Evolutionary conservation across 2,113 vertebrate species (phyloP), one percentile per base, ranked within the genome.

Genomic region (Odontophorus gujanensis): DNA sequence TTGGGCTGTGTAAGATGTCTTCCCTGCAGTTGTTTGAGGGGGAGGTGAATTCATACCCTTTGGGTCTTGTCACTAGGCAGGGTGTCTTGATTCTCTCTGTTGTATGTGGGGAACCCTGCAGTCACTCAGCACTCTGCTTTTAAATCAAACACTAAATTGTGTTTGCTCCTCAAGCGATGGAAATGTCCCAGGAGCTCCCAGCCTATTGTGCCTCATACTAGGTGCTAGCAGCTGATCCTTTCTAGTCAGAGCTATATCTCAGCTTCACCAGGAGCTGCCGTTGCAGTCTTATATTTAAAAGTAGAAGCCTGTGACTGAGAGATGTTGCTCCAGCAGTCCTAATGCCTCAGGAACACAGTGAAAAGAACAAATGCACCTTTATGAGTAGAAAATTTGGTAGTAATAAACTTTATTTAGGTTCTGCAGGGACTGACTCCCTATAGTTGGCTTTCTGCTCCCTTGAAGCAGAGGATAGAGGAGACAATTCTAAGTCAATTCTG

Each of bases 151-250:
- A 43, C 3, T 48, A 28, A 48, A 42, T 71, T 0, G 1, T 0
- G 2, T 24, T 36, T 21, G 30, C 61, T 81, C n/a, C 51, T 84
- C 16, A 26, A 48, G 32, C 73, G 84, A 25, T 12, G 20, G 59
- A 67, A 50, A 42, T 10, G 26, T 16, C 24, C 26, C 20, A n/a
- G 34, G 34, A 62, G 47, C 32, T 68, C 15, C 25, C 32, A 2
- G 15, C 0, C 1, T 45, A 9, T 15, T 71, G n/a, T 43, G 12
- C 34, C 68, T 75, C 0, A 0, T 68, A n/a, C 30, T 32, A 30
- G 45, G 47, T 1, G 1, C 55, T 53, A 11, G 32, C 4, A 1
- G 0, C 7, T 19, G 4, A 22, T 4, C 16, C 17, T 34, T 51
- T 17, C 36, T 42, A 2, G 8, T 65, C 1, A 1, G 20, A 5